These are phyloP conservation scores for Pentalonia nigronervosa DNA, from an alignment of 1,140 invertebrate genomes.

Conservation along the genomic window DNA sequence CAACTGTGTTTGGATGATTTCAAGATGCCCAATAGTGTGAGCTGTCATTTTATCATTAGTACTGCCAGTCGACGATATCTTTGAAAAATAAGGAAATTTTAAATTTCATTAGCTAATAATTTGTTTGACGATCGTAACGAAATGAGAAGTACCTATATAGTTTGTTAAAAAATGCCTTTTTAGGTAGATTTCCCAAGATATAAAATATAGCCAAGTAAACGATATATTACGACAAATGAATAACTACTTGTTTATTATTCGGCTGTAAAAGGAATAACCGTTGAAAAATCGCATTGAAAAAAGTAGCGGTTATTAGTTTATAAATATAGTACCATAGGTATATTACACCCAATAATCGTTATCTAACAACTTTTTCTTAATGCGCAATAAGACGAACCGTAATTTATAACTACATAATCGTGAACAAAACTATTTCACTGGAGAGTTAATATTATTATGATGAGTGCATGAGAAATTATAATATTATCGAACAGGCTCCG, in stretches of 20 bases:
- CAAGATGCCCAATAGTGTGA: background rate
- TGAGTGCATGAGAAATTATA: background rate
- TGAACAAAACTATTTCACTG: background rate
- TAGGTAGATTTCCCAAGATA: background rate
- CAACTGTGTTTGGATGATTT: background rate
- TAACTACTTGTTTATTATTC: background rate
- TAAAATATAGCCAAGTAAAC: background rate
- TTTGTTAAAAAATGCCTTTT: background rate
- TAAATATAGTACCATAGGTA: no score
- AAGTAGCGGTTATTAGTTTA: no score
- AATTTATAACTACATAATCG: no score
- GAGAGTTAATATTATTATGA: background rate
- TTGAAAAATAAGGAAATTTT: background rate
- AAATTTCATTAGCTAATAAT: background rate
- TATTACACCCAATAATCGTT: no score
- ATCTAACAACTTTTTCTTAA: no score
- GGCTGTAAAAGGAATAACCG: no score
- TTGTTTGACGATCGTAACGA: background rate
- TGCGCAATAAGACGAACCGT: no score
- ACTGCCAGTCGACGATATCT: background rate
- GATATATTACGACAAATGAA: background rate
- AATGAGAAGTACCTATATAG: background rate
- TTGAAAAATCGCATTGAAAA: no score
- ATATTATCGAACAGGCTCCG: no score
- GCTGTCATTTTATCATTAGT: background rate